These are phyloP conservation scores for Holothuria leucospilota DNA, from an alignment of 53 echinoderm and acorn worm genomes.

Conservation along the genomic window DNA sequence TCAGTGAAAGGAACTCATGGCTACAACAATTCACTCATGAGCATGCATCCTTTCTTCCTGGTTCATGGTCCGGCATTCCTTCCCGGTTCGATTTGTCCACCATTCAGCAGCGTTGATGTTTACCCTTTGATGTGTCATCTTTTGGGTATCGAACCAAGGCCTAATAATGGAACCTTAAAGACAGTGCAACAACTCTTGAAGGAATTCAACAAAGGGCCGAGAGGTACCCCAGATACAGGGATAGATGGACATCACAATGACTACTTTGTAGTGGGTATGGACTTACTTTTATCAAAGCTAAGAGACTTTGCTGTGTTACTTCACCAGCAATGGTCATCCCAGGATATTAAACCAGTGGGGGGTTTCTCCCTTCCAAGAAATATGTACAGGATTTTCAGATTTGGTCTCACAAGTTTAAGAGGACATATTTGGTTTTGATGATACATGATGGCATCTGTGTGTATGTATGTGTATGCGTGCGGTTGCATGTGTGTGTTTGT, in stretches of 20 bases:
- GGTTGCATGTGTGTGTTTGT: too few species aligned
- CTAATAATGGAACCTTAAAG: conserved; percentile 79
- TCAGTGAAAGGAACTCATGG: conserved; percentile 75
- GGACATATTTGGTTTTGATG: too few species aligned
- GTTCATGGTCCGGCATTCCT: conserved; percentile 86
- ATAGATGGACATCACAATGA: background rate
- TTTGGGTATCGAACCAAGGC: conserved; percentile 61
- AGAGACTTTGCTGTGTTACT: too few species aligned
- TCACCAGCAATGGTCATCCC: too few species aligned
- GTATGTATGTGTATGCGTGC: too few species aligned
- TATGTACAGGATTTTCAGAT: too few species aligned
- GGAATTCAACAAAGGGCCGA: background rate
- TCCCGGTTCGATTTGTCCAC: conserved; percentile 54
- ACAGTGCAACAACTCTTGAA: conserved; percentile 53
- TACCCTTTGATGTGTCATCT: conserved; percentile 77
- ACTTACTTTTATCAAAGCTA: background rate
- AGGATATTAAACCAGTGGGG: too few species aligned
- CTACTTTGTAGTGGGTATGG: conserved; percentile 22
- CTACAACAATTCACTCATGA: conserved; percentile 84
- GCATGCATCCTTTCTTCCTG: conserved; percentile 79
- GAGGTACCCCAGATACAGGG: background rate
- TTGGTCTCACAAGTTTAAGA: too few species aligned
- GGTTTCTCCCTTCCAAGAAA: too few species aligned
- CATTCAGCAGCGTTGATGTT: conserved; percentile 85
- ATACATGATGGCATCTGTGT: too few species aligned